These are phyloP conservation scores for Sprattus sprattus DNA, from an alignment of 2,113 vertebrate genomes.

Conservation along the genomic window DNA sequence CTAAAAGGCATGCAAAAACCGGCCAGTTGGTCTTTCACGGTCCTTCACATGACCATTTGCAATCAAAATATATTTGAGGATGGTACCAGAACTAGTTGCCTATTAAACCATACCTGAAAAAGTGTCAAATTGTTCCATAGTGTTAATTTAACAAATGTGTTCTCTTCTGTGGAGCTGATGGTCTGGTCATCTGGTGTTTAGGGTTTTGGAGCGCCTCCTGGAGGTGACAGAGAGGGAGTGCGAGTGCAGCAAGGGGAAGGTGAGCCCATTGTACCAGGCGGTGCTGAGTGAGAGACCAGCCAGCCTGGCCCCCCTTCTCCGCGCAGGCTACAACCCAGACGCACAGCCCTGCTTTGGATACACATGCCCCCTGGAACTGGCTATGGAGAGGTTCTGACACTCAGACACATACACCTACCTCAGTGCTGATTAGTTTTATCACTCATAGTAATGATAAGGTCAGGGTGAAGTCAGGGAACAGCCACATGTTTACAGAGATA, in stretches of 20 bases:
- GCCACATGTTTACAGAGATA: too few relatives aligned
- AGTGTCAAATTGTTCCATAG: too few relatives aligned
- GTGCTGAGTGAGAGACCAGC: constrained; percentile 66
- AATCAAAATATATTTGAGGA: too few relatives aligned
- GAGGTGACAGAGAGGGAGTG: constrained; percentile 73
- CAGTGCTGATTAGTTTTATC: neutral
- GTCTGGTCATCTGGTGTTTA: constrained; percentile 32
- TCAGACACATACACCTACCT: neutral
- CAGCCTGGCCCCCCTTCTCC: constrained; percentile 75
- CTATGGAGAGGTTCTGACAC: constrained; percentile 11
- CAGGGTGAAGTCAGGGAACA: neutral
- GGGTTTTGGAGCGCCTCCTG: constrained; percentile 74
- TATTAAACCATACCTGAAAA: too few relatives aligned
- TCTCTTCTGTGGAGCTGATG: neutral
- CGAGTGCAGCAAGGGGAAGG: constrained; percentile 72
- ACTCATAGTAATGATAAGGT: neutral
- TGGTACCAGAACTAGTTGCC: too few relatives aligned
- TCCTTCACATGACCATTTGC: too few relatives aligned
- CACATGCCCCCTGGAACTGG: constrained; percentile 46
- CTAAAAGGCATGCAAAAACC: too few relatives aligned
- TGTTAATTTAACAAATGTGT: neutral
- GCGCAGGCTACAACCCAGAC: constrained; percentile 81
- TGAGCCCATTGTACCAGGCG: constrained; percentile 90
- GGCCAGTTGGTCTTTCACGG: too few relatives aligned
- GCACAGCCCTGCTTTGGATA: constrained; percentile 78